Percentiles rank a stretch among this genome's conserved stretches.
Conservation (phyloP, 2,888 invertebrate genomes). For the Aspidiotus destructor region DNA sequence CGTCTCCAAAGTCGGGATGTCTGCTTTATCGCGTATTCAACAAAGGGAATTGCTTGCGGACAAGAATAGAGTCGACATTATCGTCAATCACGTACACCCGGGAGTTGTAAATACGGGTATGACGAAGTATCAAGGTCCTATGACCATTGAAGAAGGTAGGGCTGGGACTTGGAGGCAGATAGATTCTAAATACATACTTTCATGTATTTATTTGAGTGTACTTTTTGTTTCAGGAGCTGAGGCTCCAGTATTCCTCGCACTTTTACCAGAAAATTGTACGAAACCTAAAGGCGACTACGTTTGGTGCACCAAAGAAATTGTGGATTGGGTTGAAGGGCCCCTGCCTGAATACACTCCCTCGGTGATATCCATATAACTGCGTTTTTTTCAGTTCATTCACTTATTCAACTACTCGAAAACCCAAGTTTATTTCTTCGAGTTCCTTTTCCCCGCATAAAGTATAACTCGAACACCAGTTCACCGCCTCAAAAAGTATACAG, state of each 20-base stretch:
- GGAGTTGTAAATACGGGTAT: conserved; percentile 72
- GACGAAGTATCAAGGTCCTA: conserved; percentile 55
- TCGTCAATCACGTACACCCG: conserved; percentile 62
- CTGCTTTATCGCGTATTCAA: conserved; percentile 57
- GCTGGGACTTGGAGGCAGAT: conserved; percentile 13
- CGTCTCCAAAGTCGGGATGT: conserved; percentile 64
- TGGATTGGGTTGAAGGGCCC: conserved; percentile 46
- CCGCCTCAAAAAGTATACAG: no score
- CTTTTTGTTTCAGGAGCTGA: conserved; percentile 44
- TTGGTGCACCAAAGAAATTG: conserved; percentile 51
- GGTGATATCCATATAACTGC: no score
- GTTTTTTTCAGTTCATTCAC: no score
- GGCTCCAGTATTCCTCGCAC: conserved; percentile 53
- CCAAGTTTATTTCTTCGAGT: no score
- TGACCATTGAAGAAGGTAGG: conserved; percentile 49
- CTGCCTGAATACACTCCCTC: not conserved
- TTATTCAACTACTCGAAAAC: no score
- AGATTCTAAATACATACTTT: no score
- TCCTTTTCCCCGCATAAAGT: no score
- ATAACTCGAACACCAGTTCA: no score
- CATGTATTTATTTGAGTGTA: not conserved
- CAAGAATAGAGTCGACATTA: conserved; percentile 49
- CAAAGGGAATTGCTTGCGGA: conserved; percentile 51
- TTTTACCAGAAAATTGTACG: conserved; percentile 45
- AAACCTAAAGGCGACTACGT: conserved; percentile 54